These are phyloP conservation scores for Motacilla tschutschensis DNA, from an alignment of 2,113 vertebrate species.

Conservation along the genomic window DNA sequence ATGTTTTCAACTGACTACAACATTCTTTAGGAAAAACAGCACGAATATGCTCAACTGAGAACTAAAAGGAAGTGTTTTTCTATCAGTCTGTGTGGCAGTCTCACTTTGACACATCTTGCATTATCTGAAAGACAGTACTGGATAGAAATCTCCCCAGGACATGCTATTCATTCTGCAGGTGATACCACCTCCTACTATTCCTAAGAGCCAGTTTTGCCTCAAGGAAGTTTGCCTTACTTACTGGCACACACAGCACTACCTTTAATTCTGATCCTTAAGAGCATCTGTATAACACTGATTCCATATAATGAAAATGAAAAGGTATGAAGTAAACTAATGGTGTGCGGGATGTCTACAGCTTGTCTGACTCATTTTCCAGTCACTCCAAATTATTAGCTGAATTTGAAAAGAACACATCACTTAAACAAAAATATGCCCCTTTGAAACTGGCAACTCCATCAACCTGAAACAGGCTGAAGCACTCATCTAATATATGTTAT, in stretches of 20 bases:
- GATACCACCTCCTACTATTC: conserved; percentile 27
- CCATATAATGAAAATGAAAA: conserved; percentile 17
- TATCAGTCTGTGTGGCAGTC: conserved; percentile 39
- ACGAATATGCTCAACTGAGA: conserved; percentile 45
- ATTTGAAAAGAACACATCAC: conserved; percentile 45
- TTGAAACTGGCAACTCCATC: conserved; percentile 61
- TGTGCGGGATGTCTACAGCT: conserved; percentile 23
- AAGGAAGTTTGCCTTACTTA: conserved; percentile 28
- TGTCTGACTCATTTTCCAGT: conserved; percentile 32
- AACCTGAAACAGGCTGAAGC: conserved; percentile 66
- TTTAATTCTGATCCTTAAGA: conserved; percentile 45
- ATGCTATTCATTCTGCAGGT: conserved; percentile 10
- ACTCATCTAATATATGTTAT: conserved; percentile 34
- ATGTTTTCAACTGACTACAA: conserved; percentile 48
- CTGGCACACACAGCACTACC: conserved; percentile 42
- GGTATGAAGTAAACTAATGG: conserved; percentile 14
- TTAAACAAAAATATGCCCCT: conserved; percentile 60
- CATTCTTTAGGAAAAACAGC: conserved; percentile 12
- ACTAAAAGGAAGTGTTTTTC: conserved; percentile 39
- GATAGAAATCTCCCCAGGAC: conserved; percentile 43
- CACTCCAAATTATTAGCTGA: conserved; percentile 30
- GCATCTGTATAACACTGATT: conserved; percentile 42
- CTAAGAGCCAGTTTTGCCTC: conserved; percentile 38
- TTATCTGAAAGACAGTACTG: conserved; percentile 29
- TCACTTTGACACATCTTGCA: conserved; percentile 47